These are phyloP conservation scores for Aleiodes sp. DNA, from an alignment of 1,140 invertebrate genomes.

Conservation along the genomic window DNA sequence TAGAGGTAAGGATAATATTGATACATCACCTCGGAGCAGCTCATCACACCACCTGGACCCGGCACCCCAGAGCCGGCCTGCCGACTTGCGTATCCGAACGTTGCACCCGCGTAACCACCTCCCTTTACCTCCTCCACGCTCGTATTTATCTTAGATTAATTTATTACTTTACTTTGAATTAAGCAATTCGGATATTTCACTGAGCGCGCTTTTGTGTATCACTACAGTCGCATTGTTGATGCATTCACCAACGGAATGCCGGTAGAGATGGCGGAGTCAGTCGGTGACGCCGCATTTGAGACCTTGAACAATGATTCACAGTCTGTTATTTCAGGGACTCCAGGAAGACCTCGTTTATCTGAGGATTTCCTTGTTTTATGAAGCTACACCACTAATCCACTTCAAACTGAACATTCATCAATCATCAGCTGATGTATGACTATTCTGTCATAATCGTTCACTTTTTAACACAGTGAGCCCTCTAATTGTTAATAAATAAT, in stretches of 20 bases:
- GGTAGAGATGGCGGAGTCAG: background rate
- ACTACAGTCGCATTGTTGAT: background rate
- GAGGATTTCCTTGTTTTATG: background rate
- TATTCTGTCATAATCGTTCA: background rate
- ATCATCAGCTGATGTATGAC: background rate
- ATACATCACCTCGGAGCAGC: conserved; percentile 72
- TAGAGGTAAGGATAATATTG: conserved; percentile 72
- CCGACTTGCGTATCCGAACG: conserved; percentile 64
- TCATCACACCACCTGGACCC: conserved; percentile 67
- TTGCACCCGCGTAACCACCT: conserved; percentile 51
- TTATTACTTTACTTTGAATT: conserved; percentile 9
- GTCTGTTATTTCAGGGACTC: conserved; percentile 1
- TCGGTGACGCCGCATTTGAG: background rate
- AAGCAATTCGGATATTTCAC: too few relatives aligned
- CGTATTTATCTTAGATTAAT: conserved; percentile 35
- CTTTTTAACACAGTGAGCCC: background rate
- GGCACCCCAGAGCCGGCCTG: conserved; percentile 65
- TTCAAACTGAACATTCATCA: background rate
- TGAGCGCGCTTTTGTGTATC: too few relatives aligned
- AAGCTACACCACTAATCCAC: background rate
- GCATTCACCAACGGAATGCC: background rate
- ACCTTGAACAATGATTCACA: conserved; percentile 13
- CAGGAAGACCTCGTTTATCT: too few relatives aligned
- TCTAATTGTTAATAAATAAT: background rate
- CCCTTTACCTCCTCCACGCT: conserved; percentile 53